These are phyloP conservation scores for Octodonta nipae DNA, from an alignment of 2,888 invertebrate species.

Conservation along the genomic window DNA sequence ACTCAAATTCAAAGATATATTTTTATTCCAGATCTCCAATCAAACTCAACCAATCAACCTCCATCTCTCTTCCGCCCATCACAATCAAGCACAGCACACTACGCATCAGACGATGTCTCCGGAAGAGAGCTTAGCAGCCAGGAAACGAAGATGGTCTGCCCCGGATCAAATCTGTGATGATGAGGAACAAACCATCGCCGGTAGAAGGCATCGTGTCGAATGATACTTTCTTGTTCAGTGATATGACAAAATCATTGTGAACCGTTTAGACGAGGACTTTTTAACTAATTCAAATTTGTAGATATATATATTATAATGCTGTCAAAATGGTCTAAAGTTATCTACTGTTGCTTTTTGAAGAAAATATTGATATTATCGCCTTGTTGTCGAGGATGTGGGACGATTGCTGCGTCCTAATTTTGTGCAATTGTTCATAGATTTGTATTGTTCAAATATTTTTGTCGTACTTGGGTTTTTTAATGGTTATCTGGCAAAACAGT, in stretches of 20 bases:
- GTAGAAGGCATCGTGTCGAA: slow-evolving; percentile 14
- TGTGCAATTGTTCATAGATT: too few species aligned
- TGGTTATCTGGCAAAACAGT: too few species aligned
- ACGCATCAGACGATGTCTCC: slow-evolving; percentile 14
- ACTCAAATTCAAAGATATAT: too few species aligned
- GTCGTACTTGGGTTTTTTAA: too few species aligned
- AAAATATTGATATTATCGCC: slow-evolving; percentile 15
- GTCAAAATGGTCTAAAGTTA: slow-evolving; percentile 13
- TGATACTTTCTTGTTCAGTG: slow-evolving; percentile 14
- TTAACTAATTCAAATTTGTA: slow-evolving; percentile 14
- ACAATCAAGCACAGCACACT: too few species aligned
- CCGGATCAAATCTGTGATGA: slow-evolving; percentile 38
- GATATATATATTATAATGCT: slow-evolving; percentile 16
- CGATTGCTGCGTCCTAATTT: slow-evolving; percentile 1
- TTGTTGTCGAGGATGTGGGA: slow-evolving; percentile 9
- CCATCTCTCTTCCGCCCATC: slow-evolving; percentile 16
- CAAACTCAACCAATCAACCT: slow-evolving; percentile 22
- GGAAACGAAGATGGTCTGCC: slow-evolving; percentile 39
- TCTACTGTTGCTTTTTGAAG: slow-evolving; percentile 15
- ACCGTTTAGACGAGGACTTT: slow-evolving; percentile 10
- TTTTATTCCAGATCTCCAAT: slow-evolving; percentile 5
- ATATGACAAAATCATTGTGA: slow-evolving; percentile 13
- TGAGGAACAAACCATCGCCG: slow-evolving; percentile 21
- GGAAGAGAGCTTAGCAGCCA: slow-evolving; percentile 18
- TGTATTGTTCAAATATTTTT: too few species aligned